phyloP scores from a whole-genome alignment of 2,888 invertebrate species.

The Epistrophe grossulariae region DNA sequence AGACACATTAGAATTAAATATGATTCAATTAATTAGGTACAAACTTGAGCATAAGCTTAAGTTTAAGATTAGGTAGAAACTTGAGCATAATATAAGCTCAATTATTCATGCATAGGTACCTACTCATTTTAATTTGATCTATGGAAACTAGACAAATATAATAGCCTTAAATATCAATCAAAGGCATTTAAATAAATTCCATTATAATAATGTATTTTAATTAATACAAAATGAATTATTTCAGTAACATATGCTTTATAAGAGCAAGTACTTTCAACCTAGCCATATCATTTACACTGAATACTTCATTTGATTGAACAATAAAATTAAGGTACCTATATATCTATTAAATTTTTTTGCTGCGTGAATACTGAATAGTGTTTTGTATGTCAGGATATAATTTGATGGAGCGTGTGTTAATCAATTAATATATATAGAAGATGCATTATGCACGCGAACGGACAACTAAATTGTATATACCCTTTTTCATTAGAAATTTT shows the following conservation, averaged over 20 bases:
- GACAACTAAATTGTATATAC: slow-evolving; percentile 24
- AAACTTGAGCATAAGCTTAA: too few species aligned
- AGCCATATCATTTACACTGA: background rate
- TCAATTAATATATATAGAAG: slow-evolving; percentile 64
- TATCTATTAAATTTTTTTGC: slow-evolving; percentile 40
- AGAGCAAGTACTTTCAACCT: background rate
- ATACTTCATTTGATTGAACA: slow-evolving; percentile 45
- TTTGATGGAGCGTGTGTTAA: slow-evolving; percentile 73
- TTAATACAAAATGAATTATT: background rate
- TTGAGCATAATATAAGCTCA: too few species aligned
- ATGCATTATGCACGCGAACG: slow-evolving; percentile 64
- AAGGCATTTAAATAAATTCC: too few species aligned
- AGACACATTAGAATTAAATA: too few species aligned
- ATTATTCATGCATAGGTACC: too few species aligned
- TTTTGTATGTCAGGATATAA: slow-evolving; percentile 49
- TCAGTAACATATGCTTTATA: background rate
- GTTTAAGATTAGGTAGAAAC: too few species aligned
- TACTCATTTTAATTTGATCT: too few species aligned
- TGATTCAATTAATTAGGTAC: too few species aligned
- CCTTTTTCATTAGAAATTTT: slow-evolving; percentile 58
- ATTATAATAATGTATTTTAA: too few species aligned
- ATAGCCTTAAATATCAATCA: too few species aligned
- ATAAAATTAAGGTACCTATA: slow-evolving; percentile 37
- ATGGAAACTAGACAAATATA: too few species aligned
- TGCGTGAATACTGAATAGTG: slow-evolving; percentile 69